Evolutionary conservation across 2,888 invertebrate genomes (phyloP).

Genomic region (Chouioia cunea): DNA sequence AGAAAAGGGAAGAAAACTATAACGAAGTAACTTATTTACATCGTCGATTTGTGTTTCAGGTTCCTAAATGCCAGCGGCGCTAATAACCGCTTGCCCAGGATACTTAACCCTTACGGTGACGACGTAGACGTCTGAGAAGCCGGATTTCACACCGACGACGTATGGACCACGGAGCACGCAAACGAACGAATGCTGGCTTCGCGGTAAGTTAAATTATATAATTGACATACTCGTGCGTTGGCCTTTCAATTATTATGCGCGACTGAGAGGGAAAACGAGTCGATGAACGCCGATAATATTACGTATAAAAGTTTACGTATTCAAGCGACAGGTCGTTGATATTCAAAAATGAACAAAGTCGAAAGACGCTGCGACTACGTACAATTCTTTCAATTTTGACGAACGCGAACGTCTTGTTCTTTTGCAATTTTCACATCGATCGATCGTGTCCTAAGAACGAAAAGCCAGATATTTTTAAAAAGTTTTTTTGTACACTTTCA

Average conservation of each 20-base stretch:
- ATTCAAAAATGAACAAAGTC: no score
- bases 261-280: background rate
- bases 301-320: background rate
- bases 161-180: no score
- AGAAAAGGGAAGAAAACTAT: background rate
- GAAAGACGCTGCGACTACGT: no score
- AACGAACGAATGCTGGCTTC: no score
- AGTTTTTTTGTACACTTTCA: no score
- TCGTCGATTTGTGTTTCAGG: constrained; percentile 26
- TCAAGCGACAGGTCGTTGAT: no score
- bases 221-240: background rate
- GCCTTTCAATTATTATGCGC: background rate
- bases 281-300: background rate
- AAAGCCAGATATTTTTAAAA: no score
- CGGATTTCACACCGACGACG: no score
- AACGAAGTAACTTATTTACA: background rate
- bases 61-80: constrained; percentile 29
- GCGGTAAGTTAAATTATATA: constrained; percentile 20
- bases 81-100: constrained; percentile 13
- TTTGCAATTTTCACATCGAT: no score
- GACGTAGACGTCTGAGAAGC: constrained; percentile 31
- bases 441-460: no score
- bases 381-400: no score
- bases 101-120: constrained; percentile 18
- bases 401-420: no score